Evolutionary conservation across 2,888 invertebrate genomes (phyloP).

Genomic region (Idaea aversata): DNA sequence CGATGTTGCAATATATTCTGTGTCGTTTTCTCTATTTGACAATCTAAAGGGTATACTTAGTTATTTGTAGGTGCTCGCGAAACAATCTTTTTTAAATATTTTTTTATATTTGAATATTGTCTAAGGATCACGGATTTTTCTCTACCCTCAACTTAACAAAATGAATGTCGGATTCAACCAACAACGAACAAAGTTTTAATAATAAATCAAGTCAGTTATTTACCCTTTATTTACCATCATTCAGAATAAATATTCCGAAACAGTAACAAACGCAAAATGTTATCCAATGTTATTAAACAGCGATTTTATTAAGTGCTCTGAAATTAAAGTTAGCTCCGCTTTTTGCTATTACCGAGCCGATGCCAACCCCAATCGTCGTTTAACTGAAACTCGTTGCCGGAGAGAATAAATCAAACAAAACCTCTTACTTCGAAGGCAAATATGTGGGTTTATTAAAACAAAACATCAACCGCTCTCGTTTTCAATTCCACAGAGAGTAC

Average conservation of each 20-base stretch:
- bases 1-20: slow-evolving; percentile 39
- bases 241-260: background rate
- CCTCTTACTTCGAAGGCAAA: slow-evolving; percentile 64
- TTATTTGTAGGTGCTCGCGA: background rate
- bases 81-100: background rate
- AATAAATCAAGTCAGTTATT: background rate
- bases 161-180: too few relatives aligned
- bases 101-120: background rate
- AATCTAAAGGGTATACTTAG: background rate
- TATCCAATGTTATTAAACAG: slow-evolving; percentile 17
- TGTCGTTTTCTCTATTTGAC: slow-evolving; percentile 3
- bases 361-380: slow-evolving; percentile 25
- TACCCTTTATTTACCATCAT: background rate
- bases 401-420: slow-evolving; percentile 64
- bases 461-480: slow-evolving; percentile 67
- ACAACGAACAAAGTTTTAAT: background rate
- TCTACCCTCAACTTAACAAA: too few relatives aligned
- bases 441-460: slow-evolving; percentile 74
- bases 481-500: slow-evolving; percentile 62
- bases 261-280: slow-evolving; percentile 11
- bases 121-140: too few relatives aligned
- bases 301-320: slow-evolving; percentile 15
- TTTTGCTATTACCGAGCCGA: slow-evolving; percentile 21
- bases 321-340: slow-evolving; percentile 23
- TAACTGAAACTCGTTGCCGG: slow-evolving; percentile 27